A percentile compares a stretch with the other conserved stretches of the same genome.
Conservation (phyloP, 2,113 vertebrate species). For the Platycercus adscitus region DNA sequence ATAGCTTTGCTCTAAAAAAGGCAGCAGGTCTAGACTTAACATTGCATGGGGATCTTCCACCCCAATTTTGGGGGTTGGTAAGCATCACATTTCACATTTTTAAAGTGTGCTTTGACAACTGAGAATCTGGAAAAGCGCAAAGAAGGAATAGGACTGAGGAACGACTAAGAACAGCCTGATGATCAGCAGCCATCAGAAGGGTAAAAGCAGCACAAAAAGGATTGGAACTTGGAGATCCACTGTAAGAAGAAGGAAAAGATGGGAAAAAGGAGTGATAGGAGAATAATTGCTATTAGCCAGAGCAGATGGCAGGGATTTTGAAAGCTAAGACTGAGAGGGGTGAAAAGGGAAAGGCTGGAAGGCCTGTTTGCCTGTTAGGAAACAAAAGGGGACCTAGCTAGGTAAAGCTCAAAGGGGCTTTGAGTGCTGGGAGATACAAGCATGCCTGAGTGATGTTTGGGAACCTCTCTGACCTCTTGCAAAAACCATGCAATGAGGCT, state of each 20-base stretch:
- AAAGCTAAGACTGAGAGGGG: background rate
- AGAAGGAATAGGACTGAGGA: background rate
- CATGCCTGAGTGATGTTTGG: background rate
- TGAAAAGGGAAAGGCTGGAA: conserved; percentile 10
- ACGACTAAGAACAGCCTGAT: background rate
- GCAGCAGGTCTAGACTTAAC: conserved; percentile 33
- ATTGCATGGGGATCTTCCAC: background rate
- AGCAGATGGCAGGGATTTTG: background rate
- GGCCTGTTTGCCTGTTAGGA: background rate
- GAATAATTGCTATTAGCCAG: conserved; percentile 15
- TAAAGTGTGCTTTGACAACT: conserved; percentile 23
- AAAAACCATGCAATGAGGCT: background rate
- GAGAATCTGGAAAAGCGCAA: background rate
- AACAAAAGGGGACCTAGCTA: background rate
- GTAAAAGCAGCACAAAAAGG: background rate
- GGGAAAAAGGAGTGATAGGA: background rate
- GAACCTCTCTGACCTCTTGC: background rate
- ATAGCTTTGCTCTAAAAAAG: conserved; percentile 37
- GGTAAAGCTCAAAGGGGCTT: background rate
- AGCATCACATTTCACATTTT: conserved; percentile 37
- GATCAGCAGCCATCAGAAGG: background rate
- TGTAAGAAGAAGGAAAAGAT: background rate
- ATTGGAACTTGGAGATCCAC: background rate
- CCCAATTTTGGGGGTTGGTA: background rate
- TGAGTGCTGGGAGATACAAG: background rate